Evolutionary conservation across 2,888 invertebrate genomes (phyloP).

Genomic region (Timandra comae): DNA sequence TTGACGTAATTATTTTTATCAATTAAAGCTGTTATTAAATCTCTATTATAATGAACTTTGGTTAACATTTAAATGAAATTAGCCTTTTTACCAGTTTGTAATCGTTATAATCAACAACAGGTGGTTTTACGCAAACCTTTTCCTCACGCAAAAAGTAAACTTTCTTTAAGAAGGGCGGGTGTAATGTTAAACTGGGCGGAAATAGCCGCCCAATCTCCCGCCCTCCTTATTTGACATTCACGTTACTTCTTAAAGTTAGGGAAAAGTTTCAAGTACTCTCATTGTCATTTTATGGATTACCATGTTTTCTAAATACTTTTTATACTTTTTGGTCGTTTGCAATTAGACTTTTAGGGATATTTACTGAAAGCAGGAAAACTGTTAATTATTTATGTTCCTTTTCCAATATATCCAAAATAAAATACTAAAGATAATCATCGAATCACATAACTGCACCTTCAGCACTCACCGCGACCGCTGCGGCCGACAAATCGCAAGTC

Average conservation of each 20-base stretch:
- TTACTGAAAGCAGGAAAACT: no score
- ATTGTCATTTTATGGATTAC: conserved; percentile 54
- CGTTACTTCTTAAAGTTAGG: conserved; percentile 51
- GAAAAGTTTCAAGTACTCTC: conserved; percentile 60
- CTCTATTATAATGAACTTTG: no score
- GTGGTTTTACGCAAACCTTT: conserved; percentile 20
- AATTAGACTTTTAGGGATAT: conserved; percentile 7
- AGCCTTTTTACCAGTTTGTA: background rate
- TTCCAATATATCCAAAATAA: no score
- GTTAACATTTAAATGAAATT: background rate
- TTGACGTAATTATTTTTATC: no score
- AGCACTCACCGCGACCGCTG: conserved; percentile 96
- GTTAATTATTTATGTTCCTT: no score
- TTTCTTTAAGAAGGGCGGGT: conserved; percentile 54
- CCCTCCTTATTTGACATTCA: conserved; percentile 68
- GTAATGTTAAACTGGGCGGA: conserved; percentile 44
- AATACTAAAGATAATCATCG: conserved; percentile 30
- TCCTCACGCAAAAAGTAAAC: conserved; percentile 45
- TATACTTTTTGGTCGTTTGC: conserved; percentile 23
- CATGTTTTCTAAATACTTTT: conserved; percentile 28
- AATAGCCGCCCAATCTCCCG: conserved; percentile 55
- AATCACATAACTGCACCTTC: conserved; percentile 70
- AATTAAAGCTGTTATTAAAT: no score
- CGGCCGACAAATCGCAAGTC: conserved; percentile 98
- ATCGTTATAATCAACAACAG: conserved; percentile 8